phyloP scores from a whole-genome alignment of 2,113 vertebrate species.

The Acinonyx jubatus region DNA sequence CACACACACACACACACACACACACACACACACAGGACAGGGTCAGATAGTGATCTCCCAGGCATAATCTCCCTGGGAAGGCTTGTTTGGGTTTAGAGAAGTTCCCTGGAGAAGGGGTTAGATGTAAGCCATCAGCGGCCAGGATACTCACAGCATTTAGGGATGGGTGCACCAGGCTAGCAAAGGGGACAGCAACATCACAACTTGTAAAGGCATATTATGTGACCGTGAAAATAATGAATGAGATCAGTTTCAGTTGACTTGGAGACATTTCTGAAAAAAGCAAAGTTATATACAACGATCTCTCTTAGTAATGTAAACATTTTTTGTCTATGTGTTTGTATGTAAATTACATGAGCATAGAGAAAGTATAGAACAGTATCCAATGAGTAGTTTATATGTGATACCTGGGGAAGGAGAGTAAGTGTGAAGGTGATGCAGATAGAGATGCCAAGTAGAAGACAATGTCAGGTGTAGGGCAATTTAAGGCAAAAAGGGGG shows the following conservation, averaged over 20 bases:
- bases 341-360: background rate
- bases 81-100: background rate
- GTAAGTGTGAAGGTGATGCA: background rate
- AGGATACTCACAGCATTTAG: background rate
- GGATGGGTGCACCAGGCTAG: background rate
- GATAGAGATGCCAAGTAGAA: background rate
- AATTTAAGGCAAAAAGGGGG: background rate
- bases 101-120: background rate
- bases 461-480: background rate
- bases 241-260: background rate
- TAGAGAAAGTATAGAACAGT: background rate
- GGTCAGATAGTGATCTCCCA: background rate
- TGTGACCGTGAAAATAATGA: background rate
- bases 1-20: too few relatives aligned
- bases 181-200: background rate
- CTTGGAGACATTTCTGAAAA: background rate
- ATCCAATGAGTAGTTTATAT: background rate
- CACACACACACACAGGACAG: background rate
- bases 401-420: background rate
- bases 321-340: background rate
- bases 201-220: background rate
- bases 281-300: background rate
- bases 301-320: background rate
- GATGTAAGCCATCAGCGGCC: background rate
- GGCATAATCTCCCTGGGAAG: background rate